Conservation (phyloP, 2,113 vertebrate genomes). For the Bubo bubo region DNA sequence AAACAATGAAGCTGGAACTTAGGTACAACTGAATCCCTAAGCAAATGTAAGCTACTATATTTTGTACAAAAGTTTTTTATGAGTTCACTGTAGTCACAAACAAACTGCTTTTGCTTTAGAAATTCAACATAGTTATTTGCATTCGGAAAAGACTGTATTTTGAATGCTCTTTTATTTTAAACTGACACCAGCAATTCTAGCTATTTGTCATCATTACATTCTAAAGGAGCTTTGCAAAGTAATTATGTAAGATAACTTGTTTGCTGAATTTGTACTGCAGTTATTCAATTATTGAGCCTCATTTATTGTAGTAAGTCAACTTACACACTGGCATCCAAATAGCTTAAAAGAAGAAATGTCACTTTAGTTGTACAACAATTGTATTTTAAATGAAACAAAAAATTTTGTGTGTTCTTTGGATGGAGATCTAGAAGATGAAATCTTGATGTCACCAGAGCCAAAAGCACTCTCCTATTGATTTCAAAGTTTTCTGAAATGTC, state of each 20-base stretch:
- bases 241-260: not conserved
- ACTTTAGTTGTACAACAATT: not conserved
- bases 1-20: not conserved
- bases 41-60: not conserved
- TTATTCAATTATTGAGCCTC: not conserved
- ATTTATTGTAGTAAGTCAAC: not conserved
- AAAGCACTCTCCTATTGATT: not conserved
- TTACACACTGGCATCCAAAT: not conserved
- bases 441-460: not conserved
- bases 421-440: not conserved
- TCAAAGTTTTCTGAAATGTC: not conserved
- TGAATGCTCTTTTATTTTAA: not conserved
- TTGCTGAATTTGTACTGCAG: not conserved
- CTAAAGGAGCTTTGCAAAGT: not conserved
- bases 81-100: not conserved
- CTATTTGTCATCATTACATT: not conserved
- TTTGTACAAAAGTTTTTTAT: not conserved
- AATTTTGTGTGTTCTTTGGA: not conserved
- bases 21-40: not conserved
- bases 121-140: not conserved
- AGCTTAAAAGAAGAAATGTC: not conserved
- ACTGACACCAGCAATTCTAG: not conserved
- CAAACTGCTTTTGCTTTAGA: not conserved
- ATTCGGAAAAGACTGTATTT: not conserved
- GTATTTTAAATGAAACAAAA: not conserved